Evolutionary conservation across 1,140 invertebrate species (phyloP).

Genomic region (Pentalonia nigronervosa): DNA sequence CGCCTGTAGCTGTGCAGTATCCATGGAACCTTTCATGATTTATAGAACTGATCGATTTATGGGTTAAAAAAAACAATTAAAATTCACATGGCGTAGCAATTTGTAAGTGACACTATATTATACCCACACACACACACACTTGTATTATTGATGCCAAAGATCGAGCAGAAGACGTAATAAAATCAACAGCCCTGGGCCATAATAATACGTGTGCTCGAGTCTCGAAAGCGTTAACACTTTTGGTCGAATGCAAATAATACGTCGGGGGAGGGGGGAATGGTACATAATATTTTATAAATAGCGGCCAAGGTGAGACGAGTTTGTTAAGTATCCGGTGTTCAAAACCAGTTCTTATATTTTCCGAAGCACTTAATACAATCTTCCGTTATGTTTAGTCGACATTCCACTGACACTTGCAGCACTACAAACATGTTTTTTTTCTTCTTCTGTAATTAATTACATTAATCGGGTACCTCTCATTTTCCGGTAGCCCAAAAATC

Average conservation of each 20-base stretch:
- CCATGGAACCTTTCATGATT: not conserved
- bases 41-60: not conserved
- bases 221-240: constrained; percentile 26
- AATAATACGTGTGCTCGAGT: not conserved
- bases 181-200: not conserved
- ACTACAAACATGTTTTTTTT: constrained; percentile 33
- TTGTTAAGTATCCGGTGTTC: constrained; percentile 34
- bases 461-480: not conserved
- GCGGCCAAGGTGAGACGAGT: constrained; percentile 57
- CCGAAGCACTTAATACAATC: constrained; percentile 30
- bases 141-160: not conserved
- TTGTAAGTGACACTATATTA: not conserved
- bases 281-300: constrained; percentile 36
- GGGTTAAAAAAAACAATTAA: not conserved
- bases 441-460: constrained; percentile 22
- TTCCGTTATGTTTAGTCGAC: constrained; percentile 54
- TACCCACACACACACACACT: not conserved
- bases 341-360: constrained; percentile 46
- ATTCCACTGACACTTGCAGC: constrained; percentile 26
- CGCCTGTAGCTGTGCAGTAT: not conserved
- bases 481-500: not conserved
- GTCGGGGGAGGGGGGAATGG: not conserved
- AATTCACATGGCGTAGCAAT: not conserved
- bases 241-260: constrained; percentile 21
- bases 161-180: not conserved